Base-by-base conservation (phyloP, 2,113 vertebrate species). In the Orcinus orca region DNA sequence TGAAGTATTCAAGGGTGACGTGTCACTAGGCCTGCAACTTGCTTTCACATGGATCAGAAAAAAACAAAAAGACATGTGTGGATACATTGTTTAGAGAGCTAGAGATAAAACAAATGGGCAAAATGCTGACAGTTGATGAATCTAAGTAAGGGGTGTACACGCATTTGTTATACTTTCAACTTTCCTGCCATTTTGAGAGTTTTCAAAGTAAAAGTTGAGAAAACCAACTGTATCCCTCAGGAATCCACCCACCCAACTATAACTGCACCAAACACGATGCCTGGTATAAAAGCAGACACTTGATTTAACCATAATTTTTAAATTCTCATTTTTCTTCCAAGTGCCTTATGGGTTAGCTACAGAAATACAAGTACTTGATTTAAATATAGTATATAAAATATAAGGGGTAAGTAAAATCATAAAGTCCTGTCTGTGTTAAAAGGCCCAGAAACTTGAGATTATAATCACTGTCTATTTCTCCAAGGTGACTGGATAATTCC, bases 261-360 rank as follows among this genome's bases (percentile, higher is more conserved):
- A 29, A 86, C 71, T 60, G 74, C 11, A n/a, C 25, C 33, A 79
- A 94, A 92, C 29, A 89, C 10, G 62, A 38, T 62, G 41, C 36
- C 74, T 83, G 7, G 14, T 41, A 74, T 50, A 93, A 90, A 92
- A 92, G 31, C 6, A 85, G 36, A 79, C 65, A 38, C 8, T 76
- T 58, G 93, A 76, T 36, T 96, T 91, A 38, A 79, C 77, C 83
- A 38, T 88, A 65, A 80, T 79, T 74, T 84, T 96, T 92, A 88
- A 86, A 88, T 94, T 50, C 58, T 74, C 55, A 29, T 29, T 96
- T 95, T 92, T 65, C 82, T 76, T 90, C 9, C n/a, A 94, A 76
- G 53, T 67, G 65, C 26, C 33, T 97, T 97, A 70, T 7, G 26
- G 4, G 26, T 71, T 95, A 87, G 53, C 47, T 88, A 91, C 29